Evolutionary conservation across 2,888 invertebrate species (phyloP).

Genomic region (Vesta saturnalis): DNA sequence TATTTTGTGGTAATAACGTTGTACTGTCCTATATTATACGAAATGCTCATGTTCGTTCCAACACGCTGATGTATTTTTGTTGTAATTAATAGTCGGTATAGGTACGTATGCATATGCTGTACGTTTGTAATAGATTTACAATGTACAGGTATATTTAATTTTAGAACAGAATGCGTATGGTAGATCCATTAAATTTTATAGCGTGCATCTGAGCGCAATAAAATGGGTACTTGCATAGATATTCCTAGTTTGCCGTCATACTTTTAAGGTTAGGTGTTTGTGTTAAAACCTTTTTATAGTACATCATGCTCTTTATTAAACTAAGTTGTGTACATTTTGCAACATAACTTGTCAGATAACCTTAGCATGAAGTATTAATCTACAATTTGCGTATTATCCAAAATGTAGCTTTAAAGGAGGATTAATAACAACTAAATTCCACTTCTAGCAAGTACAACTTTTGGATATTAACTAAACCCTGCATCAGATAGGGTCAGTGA

Average conservation of each 20-base stretch:
- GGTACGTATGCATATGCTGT: conserved; percentile 3
- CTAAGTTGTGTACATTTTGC: too few species aligned
- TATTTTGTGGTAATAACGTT: background rate
- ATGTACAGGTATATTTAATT: conserved; percentile 26
- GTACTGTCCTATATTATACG: background rate
- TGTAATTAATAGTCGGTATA: background rate
- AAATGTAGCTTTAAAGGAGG: conserved; percentile 17
- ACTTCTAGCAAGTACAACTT: conserved; percentile 35
- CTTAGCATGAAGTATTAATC: conserved; percentile 9
- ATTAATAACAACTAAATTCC: conserved; percentile 33
- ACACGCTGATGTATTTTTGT: background rate
- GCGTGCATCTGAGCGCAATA: conserved; percentile 20
- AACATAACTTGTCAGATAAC: background rate
- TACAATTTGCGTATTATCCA: conserved; percentile 19
- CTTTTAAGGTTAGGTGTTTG: background rate
- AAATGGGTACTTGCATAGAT: conserved; percentile 12
- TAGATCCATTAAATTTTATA: conserved; percentile 30
- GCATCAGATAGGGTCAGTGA: conserved; percentile 47
- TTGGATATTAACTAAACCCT: conserved; percentile 46
- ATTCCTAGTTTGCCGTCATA: background rate
- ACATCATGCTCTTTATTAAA: too few species aligned
- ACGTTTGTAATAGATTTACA: conserved; percentile 6
- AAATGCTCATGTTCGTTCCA: background rate
- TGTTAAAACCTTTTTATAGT: too few species aligned
- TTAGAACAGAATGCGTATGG: conserved; percentile 26